Evolutionary conservation across 2,888 invertebrate species (phyloP).

Genomic region (Lasius fuliginosus): DNA sequence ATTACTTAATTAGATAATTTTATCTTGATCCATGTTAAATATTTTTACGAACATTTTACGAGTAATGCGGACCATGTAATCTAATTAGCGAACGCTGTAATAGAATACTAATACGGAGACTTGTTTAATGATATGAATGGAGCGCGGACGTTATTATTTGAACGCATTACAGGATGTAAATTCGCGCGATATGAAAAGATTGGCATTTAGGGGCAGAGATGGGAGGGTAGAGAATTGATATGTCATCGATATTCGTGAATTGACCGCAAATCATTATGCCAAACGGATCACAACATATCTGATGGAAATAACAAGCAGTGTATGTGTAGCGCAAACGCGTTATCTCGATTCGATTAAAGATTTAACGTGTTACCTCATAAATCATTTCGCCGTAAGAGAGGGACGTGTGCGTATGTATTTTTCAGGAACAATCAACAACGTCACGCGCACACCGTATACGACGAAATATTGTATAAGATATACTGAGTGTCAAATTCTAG

Average conservation of each 20-base stretch:
- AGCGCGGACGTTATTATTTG: background rate
- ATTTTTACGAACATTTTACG: constrained; percentile 18
- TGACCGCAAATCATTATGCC: constrained; percentile 21
- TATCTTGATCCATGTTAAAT: background rate
- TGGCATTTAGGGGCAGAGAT: background rate
- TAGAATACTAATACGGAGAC: background rate
- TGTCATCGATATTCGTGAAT: constrained; percentile 27
- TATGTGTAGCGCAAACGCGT: constrained; percentile 10
- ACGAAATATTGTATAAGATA: constrained; percentile 13
- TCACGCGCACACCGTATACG: constrained; percentile 4
- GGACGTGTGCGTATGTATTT: constrained; percentile 29
- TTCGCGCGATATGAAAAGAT: background rate
- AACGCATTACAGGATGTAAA: constrained; percentile 12
- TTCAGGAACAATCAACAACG: constrained; percentile 42
- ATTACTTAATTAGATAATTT: constrained; percentile 27
- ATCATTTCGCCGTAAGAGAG: constrained; percentile 14
- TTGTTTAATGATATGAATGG: background rate
- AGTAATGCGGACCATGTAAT: background rate
- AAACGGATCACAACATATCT: background rate
- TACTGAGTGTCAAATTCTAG: constrained; percentile 16
- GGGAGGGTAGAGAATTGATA: background rate
- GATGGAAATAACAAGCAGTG: constrained; percentile 33
- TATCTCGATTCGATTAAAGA: constrained; percentile 47
- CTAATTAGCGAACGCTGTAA: constrained; percentile 16
- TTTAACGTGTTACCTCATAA: constrained; percentile 43